Percentiles rank a stretch among this genome's conserved stretches.
These are phyloP conservation scores for Orthonevra nobilis DNA, from an alignment of 2,888 invertebrate genomes.

Conservation along the genomic window DNA sequence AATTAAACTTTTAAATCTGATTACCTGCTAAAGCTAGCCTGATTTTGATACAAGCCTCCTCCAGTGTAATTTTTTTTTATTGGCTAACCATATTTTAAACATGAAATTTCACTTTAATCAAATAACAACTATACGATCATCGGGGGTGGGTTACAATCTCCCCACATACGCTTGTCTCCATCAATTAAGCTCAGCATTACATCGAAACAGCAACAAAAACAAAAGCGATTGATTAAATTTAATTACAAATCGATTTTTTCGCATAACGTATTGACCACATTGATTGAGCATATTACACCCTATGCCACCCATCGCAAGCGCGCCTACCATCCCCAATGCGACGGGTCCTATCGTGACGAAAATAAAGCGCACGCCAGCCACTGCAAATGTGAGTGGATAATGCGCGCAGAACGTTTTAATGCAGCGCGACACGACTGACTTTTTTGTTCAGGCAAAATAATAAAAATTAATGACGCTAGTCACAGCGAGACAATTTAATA, in stretches of 20 bases:
- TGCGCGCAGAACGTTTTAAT: constrained; percentile 48
- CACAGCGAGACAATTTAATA: constrained; percentile 55
- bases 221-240: constrained; percentile 70
- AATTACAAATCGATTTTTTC: constrained; percentile 71
- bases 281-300: constrained; percentile 66
- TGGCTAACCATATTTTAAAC: constrained; percentile 52
- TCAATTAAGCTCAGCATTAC: background rate
- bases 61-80: background rate
- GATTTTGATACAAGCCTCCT: background rate
- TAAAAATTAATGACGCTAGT: constrained; percentile 42
- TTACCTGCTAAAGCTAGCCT: background rate
- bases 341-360: constrained; percentile 53
- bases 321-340: too few relatives aligned
- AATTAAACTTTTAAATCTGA: constrained; percentile 29
- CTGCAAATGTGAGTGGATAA: constrained; percentile 56
- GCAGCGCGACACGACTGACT: constrained; percentile 26
- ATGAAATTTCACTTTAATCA: constrained; percentile 42
- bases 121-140: constrained; percentile 1
- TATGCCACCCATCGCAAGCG: constrained; percentile 13
- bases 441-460: constrained; percentile 39
- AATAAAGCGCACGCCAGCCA: constrained; percentile 60
- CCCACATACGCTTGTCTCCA: background rate
- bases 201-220: background rate
- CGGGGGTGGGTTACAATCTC: background rate
- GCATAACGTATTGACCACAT: constrained; percentile 66